Evolutionary conservation across 1,140 invertebrate species (phyloP), one percentile per base, ranked within the genome.

Genomic region (Grapholita molesta): DNA sequence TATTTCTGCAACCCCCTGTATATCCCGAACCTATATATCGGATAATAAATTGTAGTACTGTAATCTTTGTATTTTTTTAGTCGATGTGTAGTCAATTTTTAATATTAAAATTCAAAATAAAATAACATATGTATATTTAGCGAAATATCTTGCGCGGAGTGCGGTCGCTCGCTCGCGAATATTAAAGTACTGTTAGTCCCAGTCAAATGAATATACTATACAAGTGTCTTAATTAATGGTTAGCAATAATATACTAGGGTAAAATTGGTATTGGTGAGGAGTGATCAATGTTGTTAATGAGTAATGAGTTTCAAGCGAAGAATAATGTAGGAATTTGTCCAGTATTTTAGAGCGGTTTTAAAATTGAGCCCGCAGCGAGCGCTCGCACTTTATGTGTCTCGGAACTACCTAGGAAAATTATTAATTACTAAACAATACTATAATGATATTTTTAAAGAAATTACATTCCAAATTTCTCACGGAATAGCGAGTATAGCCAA

Each of bases 401-500:
- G 24, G 25, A 61, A 61, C 52, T 55, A 55, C 9, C 55, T 61
- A 61, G 55, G 9, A 61, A 61, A 61, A 61, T 61, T 33, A 21
- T 25, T 12, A 35, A 23, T 38, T n/a, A 65, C 64, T 33, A 65
- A 35, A 33, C 33, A 61, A 25, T 25, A 61, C 55, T 8, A 38
- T 38, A 57, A n/a, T 61, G 55, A 64, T 72, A 65, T 68, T 42
- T 66, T 61, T 71, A 68, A 76, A 72, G 71, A 69, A 75, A 77
- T 38, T 33, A 84, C 83, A 85, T 85, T 85, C 83, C 83, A 85
- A 85, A 78, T 83, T 78, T 79, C 69, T 77, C 73, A 79, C 75
- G 70, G 74, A 61, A 61, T 61, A 61, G 28, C 55, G 28, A 55
- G 52, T 38, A 65, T 61, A 61, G 55, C 55, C 55, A 61, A 61